Conservation (phyloP, 2,113 vertebrate genomes). For the Mastomys coucha region DNA sequence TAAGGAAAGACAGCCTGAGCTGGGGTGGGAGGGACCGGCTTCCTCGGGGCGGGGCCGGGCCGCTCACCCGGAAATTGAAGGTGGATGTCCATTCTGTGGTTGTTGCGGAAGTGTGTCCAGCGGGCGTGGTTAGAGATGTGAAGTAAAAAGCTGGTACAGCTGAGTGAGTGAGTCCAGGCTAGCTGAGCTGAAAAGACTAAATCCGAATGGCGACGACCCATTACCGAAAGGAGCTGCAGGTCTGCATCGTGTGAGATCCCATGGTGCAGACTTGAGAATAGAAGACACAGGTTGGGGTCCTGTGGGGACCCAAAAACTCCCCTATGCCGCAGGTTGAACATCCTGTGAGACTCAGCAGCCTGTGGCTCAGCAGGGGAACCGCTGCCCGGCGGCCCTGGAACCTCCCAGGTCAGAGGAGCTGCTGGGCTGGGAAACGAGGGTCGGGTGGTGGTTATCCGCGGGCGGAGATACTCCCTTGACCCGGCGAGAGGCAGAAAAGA, state of each 20-base stretch:
- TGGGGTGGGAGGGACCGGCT: neutral
- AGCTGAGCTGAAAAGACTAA: neutral
- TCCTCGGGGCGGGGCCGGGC: neutral
- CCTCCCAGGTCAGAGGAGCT: no score
- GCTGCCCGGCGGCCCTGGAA: no score
- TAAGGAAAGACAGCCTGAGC: neutral
- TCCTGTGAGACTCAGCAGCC: neutral
- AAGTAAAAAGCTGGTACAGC: neutral
- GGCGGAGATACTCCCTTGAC: no score
- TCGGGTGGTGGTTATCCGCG: no score
- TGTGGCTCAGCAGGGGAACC: neutral
- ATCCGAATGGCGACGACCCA: neutral
- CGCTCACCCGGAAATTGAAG: neutral
- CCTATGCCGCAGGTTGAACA: neutral
- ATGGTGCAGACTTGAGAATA: neutral
- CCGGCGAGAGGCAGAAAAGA: no score
- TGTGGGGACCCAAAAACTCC: neutral
- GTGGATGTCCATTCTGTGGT: neutral
- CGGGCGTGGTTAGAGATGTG: neutral
- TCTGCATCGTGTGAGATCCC: neutral
- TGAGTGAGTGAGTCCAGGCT: neutral
- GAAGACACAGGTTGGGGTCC: neutral
- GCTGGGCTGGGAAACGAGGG: neutral
- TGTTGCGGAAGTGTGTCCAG: neutral
- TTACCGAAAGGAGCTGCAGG: neutral